Evolutionary conservation across 1,140 invertebrate species (phyloP), one percentile per base, ranked within the genome.

Genomic region (Diploscapter pachys): DNA sequence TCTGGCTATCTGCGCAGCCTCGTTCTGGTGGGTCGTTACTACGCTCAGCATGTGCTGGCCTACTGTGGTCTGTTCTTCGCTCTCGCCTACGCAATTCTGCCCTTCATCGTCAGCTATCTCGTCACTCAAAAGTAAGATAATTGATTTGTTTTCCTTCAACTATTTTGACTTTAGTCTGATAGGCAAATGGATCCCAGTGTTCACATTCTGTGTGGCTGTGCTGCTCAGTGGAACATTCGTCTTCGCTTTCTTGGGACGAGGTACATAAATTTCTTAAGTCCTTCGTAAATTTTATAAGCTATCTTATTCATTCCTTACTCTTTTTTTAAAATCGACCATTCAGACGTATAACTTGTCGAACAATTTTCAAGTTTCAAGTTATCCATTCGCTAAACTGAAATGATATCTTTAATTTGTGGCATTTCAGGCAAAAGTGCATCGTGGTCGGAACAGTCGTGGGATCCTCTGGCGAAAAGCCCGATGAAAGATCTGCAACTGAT

Each of bases 201-300:
- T 75, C 9, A 66, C 71, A 52, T 69, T 76, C 72, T 13, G 62
- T 50, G 76, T 62, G 48, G 65, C 63, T 9, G 56, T 78, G 48
- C 66, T 78, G 11, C 54, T 61, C 57, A 49, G 54, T 6, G 53
- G 54, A 9, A 56, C 66, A 31, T 70, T 78, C 50, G 55, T 78
- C 6, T 78, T 78, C 61, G 72, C 64, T 50, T 55, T 76, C n/a
- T 78, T 78, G 49, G 76, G 76, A 62, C 63, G 76, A 74, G 73
- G 73, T 70, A 52, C 4, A 8, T 70, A 57, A 8, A 67, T 31
- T 31, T 52, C 4, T 53, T 53, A 13, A 5, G 5, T 5, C 49
- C 5, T 5, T 67, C 9, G 49, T 8, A 5, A 52, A 5, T 53
- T 11, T 5, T 50, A 67, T 8, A 13, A 11, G 31, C 6, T 4